A percentile compares a stretch with the other conserved stretches of the same genome.
Evolutionary conservation across 2,797 vertebrate genomes (phyloP).

Genomic region (Trichosurus vulpecula): DNA sequence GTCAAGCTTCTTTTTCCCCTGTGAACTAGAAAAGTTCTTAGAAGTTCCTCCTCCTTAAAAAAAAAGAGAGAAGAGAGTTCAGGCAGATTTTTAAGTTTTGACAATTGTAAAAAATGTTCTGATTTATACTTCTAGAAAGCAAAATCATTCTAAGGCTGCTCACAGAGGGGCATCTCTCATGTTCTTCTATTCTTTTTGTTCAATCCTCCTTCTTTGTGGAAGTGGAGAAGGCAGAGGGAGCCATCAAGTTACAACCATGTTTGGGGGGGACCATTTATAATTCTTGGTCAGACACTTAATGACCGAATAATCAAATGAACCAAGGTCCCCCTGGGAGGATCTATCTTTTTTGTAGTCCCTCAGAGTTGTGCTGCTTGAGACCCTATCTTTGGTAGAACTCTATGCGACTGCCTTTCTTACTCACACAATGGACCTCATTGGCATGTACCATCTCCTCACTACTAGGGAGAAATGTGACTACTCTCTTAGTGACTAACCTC

Average conservation of each 20-base stretch:
- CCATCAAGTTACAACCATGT: background rate
- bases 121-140: background rate
- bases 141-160: background rate
- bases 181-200: background rate
- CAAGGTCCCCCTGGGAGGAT: background rate
- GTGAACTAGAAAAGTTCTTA: background rate
- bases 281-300: background rate
- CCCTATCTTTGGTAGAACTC: background rate
- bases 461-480: conserved; percentile 1
- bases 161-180: background rate
- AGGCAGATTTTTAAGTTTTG: background rate
- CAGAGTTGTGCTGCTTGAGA: background rate
- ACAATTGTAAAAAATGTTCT: background rate
- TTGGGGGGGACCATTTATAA: background rate
- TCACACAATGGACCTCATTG: background rate
- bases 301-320: background rate
- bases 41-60: background rate
- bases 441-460: background rate
- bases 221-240: background rate
- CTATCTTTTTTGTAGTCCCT: background rate
- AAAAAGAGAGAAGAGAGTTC: background rate
- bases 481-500: background rate
- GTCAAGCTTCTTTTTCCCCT: conserved; percentile 7
- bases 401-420: background rate
- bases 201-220: background rate